These are phyloP conservation scores for Pseudotriccus pelzelni DNA, from an alignment of 2,797 vertebrate species.

Conservation along the genomic window DNA sequence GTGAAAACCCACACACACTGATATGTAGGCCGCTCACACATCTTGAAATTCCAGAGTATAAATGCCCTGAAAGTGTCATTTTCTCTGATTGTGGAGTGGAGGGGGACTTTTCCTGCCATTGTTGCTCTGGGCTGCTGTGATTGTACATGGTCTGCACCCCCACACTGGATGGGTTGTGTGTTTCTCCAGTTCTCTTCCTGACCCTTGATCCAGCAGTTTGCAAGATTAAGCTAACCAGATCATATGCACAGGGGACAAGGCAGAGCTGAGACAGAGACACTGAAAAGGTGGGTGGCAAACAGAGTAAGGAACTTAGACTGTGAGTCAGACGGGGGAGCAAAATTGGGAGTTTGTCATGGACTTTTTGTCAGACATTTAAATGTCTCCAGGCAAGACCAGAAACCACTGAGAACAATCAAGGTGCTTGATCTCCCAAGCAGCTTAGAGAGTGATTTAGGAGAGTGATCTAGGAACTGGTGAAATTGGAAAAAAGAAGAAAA, in stretches of 20 bases:
- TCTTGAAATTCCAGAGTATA: conserved; percentile 38
- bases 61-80: conserved; percentile 27
- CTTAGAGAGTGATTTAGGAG: background rate
- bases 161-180: background rate
- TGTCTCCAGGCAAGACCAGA: background rate
- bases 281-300: background rate
- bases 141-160: background rate
- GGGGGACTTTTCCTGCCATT: background rate
- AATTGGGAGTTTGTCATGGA: background rate
- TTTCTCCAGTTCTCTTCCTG: background rate
- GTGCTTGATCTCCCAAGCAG: background rate
- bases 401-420: background rate
- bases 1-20: background rate
- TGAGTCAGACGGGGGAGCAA: background rate
- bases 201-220: background rate
- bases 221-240: background rate
- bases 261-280: background rate
- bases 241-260: background rate
- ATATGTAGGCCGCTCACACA: background rate
- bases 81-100: background rate
- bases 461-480: background rate
- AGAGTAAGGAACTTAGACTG: background rate
- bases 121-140: background rate
- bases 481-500: background rate
- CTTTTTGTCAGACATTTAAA: background rate